A percentile compares a stretch with the other conserved stretches of the same genome.
phyloP scores from a whole-genome alignment of 2,797 vertebrate species.

The Sarcophilus harrisii region DNA sequence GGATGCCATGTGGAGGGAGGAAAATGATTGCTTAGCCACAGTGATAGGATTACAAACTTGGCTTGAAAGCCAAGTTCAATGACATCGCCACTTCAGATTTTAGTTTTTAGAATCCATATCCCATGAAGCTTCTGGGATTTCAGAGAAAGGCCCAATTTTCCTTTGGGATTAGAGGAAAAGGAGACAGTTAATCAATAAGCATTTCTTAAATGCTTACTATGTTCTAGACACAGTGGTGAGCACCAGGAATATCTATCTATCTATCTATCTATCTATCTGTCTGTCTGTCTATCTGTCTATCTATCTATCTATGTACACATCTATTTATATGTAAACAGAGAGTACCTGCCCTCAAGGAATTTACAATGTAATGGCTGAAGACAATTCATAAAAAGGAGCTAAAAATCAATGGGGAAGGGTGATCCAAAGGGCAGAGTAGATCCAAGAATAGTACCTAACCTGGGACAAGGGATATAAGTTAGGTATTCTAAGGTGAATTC shows the following conservation, averaged over 20 bases:
- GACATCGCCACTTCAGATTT: background rate
- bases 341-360: background rate
- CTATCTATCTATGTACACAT: too few relatives aligned
- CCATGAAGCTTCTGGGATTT: background rate
- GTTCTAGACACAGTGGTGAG: background rate
- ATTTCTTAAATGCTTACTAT: background rate
- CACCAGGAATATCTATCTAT: too few relatives aligned
- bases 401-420: background rate
- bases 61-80: constrained; percentile 8
- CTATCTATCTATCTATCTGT: too few relatives aligned
- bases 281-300: too few relatives aligned
- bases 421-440: background rate
- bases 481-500: background rate
- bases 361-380: background rate
- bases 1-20: background rate
- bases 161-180: background rate
- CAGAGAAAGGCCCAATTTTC: background rate
- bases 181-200: background rate
- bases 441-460: background rate
- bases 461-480: background rate
- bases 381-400: background rate
- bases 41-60: background rate
- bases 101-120: background rate
- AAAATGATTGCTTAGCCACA: background rate
- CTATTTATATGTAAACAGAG: too few relatives aligned